phyloP scores from a whole-genome alignment of 2,888 invertebrate species.

The Mycalesis mineus region DNA sequence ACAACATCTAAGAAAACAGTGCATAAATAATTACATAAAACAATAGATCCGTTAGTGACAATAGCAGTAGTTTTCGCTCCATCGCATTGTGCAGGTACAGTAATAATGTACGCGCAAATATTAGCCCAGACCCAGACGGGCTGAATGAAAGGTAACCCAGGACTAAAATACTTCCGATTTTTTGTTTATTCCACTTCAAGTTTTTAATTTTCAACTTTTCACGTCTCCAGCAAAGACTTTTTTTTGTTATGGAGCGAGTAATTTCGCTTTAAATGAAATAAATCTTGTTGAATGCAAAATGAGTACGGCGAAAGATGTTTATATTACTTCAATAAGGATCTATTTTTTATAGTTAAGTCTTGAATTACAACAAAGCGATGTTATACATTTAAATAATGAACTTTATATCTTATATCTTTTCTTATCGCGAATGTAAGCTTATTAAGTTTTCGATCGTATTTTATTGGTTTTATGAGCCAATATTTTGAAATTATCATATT shows the following conservation, averaged over 20 bases:
- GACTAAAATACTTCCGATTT: conserved; percentile 34
- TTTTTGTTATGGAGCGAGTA: not conserved
- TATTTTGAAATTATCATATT: too few species aligned
- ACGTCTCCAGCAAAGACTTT: conserved; percentile 7
- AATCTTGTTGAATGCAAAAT: conserved; percentile 5
- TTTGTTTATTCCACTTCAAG: conserved; percentile 28
- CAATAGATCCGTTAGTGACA: not conserved
- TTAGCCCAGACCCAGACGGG: conserved; percentile 66
- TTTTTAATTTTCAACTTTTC: conserved; percentile 18
- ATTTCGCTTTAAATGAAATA: conserved; percentile 1
- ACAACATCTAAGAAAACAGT: too few species aligned
- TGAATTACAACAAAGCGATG: not conserved
- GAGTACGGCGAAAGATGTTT: not conserved
- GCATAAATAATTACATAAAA: not conserved
- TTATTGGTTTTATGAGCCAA: too few species aligned
- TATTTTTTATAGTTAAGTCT: not conserved
- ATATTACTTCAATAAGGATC: not conserved
- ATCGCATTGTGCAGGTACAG: conserved; percentile 63
- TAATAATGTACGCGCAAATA: conserved; percentile 74
- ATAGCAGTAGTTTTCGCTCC: conserved; percentile 58
- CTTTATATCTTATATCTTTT: too few species aligned
- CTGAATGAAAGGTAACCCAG: conserved; percentile 42
- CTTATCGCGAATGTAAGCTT: too few species aligned
- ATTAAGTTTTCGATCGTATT: too few species aligned
- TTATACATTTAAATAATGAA: not conserved